Evolutionary conservation across 2,888 invertebrate species (phyloP).

Genomic region (Cephus pygmeus): DNA sequence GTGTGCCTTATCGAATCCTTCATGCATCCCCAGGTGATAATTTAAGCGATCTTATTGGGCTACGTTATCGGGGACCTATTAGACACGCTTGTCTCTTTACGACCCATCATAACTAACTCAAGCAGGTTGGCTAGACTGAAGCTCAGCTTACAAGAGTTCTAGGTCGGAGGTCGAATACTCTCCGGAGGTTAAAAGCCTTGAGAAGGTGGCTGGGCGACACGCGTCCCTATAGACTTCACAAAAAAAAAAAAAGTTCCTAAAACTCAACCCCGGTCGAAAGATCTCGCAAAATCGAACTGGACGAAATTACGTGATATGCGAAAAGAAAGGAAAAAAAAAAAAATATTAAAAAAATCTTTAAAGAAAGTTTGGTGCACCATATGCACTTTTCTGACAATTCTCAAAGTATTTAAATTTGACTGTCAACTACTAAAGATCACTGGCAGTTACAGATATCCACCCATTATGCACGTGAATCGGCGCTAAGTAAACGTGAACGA

Average conservation of each 20-base stretch:
- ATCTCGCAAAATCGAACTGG: neutral
- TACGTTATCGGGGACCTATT: constrained; percentile 57
- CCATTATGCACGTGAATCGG: constrained; percentile 46
- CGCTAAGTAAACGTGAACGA: constrained; percentile 1
- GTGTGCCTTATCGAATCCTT: neutral
- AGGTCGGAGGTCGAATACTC: constrained; percentile 19
- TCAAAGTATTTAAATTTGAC: constrained; percentile 1
- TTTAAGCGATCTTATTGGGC: constrained; percentile 51
- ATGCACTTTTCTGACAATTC: neutral
- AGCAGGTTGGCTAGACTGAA: constrained; percentile 43
- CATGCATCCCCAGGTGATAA: constrained; percentile 36
- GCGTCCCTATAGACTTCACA: neutral
- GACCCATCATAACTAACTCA: constrained; percentile 50
- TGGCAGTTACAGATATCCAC: constrained; percentile 46
- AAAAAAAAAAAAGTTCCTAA: neutral
- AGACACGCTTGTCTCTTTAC: constrained; percentile 51
- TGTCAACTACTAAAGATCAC: neutral
- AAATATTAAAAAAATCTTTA: constrained; percentile 4
- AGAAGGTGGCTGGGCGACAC: neutral
- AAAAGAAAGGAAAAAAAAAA: neutral
- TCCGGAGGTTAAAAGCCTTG: neutral
- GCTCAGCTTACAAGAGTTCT: constrained; percentile 29
- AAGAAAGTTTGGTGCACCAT: constrained; percentile 24
- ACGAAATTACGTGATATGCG: constrained; percentile 18
- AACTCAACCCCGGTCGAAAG: neutral